A percentile compares a stretch with the other conserved stretches of the same genome.
Conservation (phyloP, 2,888 invertebrate genomes). For the Cataglyphis albicans region DNA sequence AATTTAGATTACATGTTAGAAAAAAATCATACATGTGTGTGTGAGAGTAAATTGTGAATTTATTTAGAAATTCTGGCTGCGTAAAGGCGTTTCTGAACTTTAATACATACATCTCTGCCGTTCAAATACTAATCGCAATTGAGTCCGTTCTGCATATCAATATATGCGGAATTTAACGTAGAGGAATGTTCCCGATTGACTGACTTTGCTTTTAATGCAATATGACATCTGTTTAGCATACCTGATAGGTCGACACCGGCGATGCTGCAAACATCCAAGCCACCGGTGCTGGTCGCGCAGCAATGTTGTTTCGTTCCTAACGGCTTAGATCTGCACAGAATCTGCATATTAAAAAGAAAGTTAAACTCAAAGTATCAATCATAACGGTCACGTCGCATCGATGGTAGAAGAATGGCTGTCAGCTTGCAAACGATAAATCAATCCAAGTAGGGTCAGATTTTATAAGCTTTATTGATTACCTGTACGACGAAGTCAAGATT, state of each 20-base stretch:
- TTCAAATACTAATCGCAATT: not conserved
- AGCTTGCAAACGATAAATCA: constrained; percentile 46
- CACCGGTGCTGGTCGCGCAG: constrained; percentile 84
- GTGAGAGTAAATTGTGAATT: not conserved
- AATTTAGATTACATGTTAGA: not conserved
- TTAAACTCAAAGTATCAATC: constrained; percentile 42
- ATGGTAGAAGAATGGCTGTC: constrained; percentile 18
- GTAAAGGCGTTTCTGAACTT: not conserved
- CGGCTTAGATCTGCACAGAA: constrained; percentile 82
- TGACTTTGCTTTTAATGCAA: not conserved
- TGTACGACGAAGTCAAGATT: constrained; percentile 6
- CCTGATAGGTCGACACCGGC: constrained; percentile 84
- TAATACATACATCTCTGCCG: not conserved
- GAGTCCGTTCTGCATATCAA: not conserved
- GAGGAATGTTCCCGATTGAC: not conserved
- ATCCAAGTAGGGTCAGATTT: constrained; percentile 19
- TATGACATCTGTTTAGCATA: constrained; percentile 57
- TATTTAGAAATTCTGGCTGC: not conserved
- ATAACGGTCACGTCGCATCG: constrained; percentile 18
- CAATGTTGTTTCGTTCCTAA: constrained; percentile 83
- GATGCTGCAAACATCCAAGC: constrained; percentile 84
- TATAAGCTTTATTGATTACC: constrained; percentile 37
- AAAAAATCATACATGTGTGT: not conserved
- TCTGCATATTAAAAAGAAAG: constrained; percentile 72
- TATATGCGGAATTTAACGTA: not conserved